Percentiles rank a stretch among this genome's conserved stretches.
Evolutionary conservation across 2,113 vertebrate species (phyloP).

Genomic region (Corythornis vintsioides): DNA sequence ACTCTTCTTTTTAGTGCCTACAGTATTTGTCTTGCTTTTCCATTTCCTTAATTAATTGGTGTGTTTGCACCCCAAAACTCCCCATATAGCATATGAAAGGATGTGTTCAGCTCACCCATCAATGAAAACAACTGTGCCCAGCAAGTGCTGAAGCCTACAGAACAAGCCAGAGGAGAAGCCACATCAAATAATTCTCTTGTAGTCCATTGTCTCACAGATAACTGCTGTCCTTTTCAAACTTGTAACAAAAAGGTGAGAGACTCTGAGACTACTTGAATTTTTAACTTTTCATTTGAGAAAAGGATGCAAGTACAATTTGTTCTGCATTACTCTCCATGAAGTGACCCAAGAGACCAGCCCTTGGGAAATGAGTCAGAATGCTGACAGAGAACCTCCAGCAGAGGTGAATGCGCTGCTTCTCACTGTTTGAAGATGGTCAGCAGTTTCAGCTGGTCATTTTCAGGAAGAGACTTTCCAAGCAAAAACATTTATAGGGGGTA

Average conservation of each 20-base stretch:
- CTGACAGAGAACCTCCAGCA: background rate
- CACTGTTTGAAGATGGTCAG: background rate
- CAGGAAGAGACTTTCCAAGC: background rate
- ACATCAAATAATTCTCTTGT: background rate
- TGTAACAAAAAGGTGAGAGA: background rate
- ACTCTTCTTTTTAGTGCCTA: background rate
- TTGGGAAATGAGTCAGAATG: background rate
- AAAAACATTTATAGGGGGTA: background rate
- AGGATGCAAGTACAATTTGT: background rate
- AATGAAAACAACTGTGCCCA: background rate
- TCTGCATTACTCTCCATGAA: background rate
- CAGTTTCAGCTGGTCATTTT: background rate
- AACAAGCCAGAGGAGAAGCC: background rate
- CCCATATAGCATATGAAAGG: fast-evolving
- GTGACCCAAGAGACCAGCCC: fast-evolving
- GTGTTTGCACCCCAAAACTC: background rate
- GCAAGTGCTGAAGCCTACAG: fast-evolving
- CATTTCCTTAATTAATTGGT: background rate
- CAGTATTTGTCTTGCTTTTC: background rate
- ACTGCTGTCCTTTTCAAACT: background rate
- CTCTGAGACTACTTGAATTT: background rate
- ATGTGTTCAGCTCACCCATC: background rate
- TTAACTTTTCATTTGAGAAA: background rate
- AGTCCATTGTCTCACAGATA: background rate
- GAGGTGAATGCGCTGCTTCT: background rate